phyloP scores from a whole-genome alignment of 2,113 vertebrate species.

The Pantherophis guttatus region DNA sequence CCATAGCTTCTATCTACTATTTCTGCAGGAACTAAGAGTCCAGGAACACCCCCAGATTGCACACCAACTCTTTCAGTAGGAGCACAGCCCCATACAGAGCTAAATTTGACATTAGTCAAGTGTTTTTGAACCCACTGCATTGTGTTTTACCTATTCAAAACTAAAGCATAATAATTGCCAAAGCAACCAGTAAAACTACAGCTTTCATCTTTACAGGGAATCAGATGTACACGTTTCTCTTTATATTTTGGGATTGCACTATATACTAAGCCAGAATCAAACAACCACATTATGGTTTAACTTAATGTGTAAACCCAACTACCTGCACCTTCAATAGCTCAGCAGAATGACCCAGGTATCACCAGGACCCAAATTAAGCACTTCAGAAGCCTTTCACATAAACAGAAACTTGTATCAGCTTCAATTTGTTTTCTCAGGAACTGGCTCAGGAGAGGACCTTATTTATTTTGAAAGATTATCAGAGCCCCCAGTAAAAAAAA shows the following conservation, averaged over 20 bases:
- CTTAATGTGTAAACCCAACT: neutral
- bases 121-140: neutral
- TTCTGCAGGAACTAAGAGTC: neutral
- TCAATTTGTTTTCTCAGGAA: neutral
- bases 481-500: neutral
- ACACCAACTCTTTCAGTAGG: neutral
- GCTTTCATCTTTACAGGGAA: neutral
- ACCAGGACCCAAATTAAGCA: neutral
- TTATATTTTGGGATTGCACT: neutral
- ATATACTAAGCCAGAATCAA: neutral
- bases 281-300: neutral
- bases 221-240: neutral
- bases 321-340: neutral
- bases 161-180: neutral
- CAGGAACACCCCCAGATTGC: neutral
- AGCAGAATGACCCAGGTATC: neutral
- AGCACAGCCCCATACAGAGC: neutral
- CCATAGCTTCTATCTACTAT: neutral
- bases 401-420: neutral
- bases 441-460: neutral
- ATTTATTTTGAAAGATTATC: neutral
- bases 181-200: neutral
- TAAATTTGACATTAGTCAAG: neutral
- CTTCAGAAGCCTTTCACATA: neutral
- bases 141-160: neutral